Conservation (phyloP, 35 echinoderm and acorn worm species). For the Acanthaster planci region DNA sequence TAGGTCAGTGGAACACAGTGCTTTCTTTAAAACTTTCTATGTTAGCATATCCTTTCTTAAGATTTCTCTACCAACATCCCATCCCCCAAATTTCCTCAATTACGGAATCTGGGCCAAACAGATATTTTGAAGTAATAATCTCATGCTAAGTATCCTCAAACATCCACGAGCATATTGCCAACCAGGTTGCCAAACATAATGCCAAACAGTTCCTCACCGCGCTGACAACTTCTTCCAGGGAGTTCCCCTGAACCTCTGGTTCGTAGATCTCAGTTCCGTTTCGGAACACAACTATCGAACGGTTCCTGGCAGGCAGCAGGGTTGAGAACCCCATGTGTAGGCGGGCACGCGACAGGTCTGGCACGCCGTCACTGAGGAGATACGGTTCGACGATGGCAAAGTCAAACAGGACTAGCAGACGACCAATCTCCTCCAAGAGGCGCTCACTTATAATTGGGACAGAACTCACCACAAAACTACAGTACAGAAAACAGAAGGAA, state of each 20-base stretch:
- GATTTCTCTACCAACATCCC: too few species aligned
- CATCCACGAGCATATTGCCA: too few species aligned
- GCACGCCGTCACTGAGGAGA: slow-evolving; percentile 36
- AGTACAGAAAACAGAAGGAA: too few species aligned
- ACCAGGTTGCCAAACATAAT: too few species aligned
- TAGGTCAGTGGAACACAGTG: too few species aligned
- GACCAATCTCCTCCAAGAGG: slow-evolving; percentile 7
- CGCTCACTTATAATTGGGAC: slow-evolving; percentile 16
- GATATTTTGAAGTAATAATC: too few species aligned
- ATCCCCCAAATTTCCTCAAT: too few species aligned
- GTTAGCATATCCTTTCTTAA: too few species aligned
- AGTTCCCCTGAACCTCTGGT: slow-evolving; percentile 44
- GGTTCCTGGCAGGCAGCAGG: slow-evolving; percentile 26
- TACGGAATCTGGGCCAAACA: too few species aligned
- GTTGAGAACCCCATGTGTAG: slow-evolving; percentile 63
- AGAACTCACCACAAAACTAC: slow-evolving; percentile 57
- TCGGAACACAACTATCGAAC: slow-evolving; percentile 45
- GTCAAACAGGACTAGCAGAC: slow-evolving; percentile 56
- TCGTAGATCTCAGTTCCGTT: slow-evolving; percentile 26
- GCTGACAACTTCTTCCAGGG: slow-evolving; percentile 30
- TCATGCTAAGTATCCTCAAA: too few species aligned
- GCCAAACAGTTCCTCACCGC: slow-evolving; percentile 39
- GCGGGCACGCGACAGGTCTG: slow-evolving; percentile 23
- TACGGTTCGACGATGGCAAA: slow-evolving; percentile 67
- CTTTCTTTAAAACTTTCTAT: too few species aligned